A percentile compares a stretch with the other conserved stretches of the same genome.
phyloP scores from a whole-genome alignment of 53 echinoderm and acorn worm species.

The Hippasteria phrygiana region DNA sequence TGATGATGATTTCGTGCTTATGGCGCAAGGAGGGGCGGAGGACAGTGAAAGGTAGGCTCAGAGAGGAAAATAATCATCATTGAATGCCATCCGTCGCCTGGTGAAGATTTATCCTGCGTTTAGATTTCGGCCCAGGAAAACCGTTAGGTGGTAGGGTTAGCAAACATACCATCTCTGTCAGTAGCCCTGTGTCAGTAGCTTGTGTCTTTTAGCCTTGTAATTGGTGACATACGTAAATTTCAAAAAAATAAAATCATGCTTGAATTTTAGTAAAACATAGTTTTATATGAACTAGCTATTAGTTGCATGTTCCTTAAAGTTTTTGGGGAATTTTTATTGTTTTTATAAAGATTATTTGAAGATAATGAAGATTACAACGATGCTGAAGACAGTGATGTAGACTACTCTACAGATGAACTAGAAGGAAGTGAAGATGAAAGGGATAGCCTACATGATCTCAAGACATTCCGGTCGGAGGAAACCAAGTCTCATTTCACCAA shows the following conservation, averaged over 20 bases:
- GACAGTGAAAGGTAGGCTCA: slow-evolving; percentile 25
- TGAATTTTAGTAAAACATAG: too few species aligned
- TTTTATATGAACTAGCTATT: too few species aligned
- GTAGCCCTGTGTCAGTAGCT: too few species aligned
- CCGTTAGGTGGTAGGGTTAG: too few species aligned
- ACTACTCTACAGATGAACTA: slow-evolving; percentile 38
- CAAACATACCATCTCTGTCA: too few species aligned
- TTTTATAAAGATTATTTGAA: neutral
- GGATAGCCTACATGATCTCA: slow-evolving; percentile 52
- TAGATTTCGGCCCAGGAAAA: too few species aligned
- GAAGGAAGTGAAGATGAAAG: slow-evolving; percentile 70
- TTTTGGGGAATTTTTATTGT: neutral
- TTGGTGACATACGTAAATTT: too few species aligned
- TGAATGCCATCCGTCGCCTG: too few species aligned
- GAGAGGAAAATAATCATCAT: neutral
- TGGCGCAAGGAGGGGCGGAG: slow-evolving; percentile 69
- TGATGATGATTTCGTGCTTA: slow-evolving; percentile 87
- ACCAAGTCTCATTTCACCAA: slow-evolving; percentile 92
- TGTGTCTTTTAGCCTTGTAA: too few species aligned
- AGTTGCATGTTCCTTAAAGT: too few species aligned
- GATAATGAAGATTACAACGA: slow-evolving; percentile 59
- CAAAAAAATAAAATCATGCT: too few species aligned
- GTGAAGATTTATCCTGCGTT: too few species aligned
- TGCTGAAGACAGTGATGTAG: slow-evolving; percentile 65
- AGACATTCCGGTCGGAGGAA: slow-evolving; percentile 71